Base-by-base conservation (phyloP, 2,797 vertebrate genomes). In the Liasis olivaceus region DNA sequence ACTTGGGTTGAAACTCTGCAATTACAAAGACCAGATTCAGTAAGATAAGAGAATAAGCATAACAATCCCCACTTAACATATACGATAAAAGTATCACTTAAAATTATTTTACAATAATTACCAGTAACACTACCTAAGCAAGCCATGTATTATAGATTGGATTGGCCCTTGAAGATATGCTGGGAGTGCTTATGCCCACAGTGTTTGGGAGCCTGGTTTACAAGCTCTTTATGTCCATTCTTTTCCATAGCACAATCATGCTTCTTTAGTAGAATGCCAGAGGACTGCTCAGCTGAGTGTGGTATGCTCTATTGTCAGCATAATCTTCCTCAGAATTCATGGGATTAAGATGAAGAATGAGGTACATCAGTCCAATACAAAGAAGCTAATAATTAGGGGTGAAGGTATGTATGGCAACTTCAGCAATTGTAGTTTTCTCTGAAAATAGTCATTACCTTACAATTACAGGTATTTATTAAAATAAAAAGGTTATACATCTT, bases 1-100 rank as follows among this genome's bases (percentile, higher is more conserved):
- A 81, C 56, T 81, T 89, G 88, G 60, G 90, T 94, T 94, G 62
- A 72, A 22, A 81, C 24, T 91, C 89, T 92, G 86, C 69, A 93
- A 90, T 89, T 93, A 93, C 56, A 92, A 64, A 94, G 72, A 88
- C 85, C 89, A 92, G 42, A 54, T 59, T 81, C 36, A 58, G 87
- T 90, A 51, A 92, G 58, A 84, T 15, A 62, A 58, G 24, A 64
- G 47, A 90, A 90, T 51, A 42, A 86, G 14, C 12, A 64, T 5
- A 72, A 24, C 42, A 31, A 64, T 81, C 59, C 51, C 60, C n/a
- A 17, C 31, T 93, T 93, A 93, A 64, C n/a, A 58, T 31, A 81
- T 20, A 85, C 3, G 89, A 36, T 56, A 59, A 58, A 89, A 63
- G 15, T 85, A 85, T 56, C 5, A 85, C 47, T 81, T 88, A 87